Conservation (phyloP, 92 coral and sea anemone genomes). For the Parazoanthus atlanticus region DNA sequence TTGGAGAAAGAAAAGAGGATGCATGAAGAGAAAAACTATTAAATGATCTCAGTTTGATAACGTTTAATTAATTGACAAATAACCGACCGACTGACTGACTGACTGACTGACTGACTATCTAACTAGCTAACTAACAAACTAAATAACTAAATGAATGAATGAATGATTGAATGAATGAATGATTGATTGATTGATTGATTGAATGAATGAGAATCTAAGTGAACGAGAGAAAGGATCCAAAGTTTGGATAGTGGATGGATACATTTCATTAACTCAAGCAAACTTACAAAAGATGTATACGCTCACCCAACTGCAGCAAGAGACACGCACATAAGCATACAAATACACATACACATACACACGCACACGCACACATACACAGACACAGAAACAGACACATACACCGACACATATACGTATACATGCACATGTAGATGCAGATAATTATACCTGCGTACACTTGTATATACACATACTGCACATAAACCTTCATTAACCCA, state of each 20-base stretch:
- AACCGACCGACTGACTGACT: not conserved
- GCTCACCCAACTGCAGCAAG: not conserved
- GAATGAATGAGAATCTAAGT: no score
- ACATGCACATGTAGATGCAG: no score
- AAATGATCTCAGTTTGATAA: not conserved
- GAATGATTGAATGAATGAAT: not conserved
- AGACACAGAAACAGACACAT: no score
- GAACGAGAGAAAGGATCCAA: no score
- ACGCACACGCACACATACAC: not conserved
- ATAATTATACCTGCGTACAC: not conserved
- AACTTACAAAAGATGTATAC: not conserved
- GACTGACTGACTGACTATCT: not conserved
- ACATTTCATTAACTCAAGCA: not conserved
- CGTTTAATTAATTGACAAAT: not conserved
- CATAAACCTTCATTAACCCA: not conserved
- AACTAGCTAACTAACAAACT: not conserved
- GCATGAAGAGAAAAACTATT: not conserved
- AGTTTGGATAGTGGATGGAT: no score
- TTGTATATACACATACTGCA: not conserved
- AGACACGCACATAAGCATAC: not conserved
- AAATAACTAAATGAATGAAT: not conserved
- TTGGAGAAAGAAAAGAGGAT: not conserved
- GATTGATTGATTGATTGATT: not conserved
- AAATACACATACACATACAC: not conserved
- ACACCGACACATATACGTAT: no score